These are phyloP conservation scores for Takifugu bimaculatus DNA, from an alignment of 2,113 vertebrate genomes.

Conservation along the genomic window DNA sequence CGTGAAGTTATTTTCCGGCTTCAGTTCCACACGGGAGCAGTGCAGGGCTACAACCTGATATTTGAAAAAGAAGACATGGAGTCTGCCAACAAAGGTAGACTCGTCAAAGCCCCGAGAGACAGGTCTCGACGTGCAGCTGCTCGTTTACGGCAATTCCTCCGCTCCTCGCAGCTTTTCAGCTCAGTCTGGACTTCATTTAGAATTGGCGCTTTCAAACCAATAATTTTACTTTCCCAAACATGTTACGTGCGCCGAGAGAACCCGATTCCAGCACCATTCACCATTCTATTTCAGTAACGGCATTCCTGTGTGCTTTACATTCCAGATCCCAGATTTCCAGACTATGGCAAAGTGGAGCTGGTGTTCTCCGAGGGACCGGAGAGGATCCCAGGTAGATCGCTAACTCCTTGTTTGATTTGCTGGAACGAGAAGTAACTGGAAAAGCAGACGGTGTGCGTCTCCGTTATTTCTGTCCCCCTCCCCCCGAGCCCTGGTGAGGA, in stretches of 20 bases:
- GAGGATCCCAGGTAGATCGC: constrained; percentile 81
- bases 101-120: constrained; percentile 8
- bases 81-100: constrained; percentile 83
- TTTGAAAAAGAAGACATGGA: constrained; percentile 92
- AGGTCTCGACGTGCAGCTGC: constrained; percentile 35
- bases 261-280: constrained; percentile 19
- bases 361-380: constrained; percentile 90
- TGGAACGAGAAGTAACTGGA: neutral
- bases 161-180: constrained; percentile 22
- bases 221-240: constrained; percentile 44
- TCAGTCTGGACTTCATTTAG: constrained; percentile 44
- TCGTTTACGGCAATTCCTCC: constrained; percentile 22
- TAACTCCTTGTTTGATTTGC: constrained; percentile 6
- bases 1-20: constrained; percentile 86
- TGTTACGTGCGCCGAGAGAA: constrained; percentile 31
- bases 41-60: constrained; percentile 81
- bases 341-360: constrained; percentile 87
- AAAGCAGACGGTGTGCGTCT: constrained; percentile 26
- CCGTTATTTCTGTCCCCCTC: constrained; percentile 11
- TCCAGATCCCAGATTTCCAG: constrained; percentile 89
- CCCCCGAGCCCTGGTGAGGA: constrained; percentile 40
- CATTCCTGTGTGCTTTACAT: constrained; percentile 52
- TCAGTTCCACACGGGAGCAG: constrained; percentile 93
- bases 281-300: constrained; percentile 15
- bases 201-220: constrained; percentile 37